Base-by-base conservation (phyloP, 2,888 invertebrate species). In the Drosophila dives region DNA sequence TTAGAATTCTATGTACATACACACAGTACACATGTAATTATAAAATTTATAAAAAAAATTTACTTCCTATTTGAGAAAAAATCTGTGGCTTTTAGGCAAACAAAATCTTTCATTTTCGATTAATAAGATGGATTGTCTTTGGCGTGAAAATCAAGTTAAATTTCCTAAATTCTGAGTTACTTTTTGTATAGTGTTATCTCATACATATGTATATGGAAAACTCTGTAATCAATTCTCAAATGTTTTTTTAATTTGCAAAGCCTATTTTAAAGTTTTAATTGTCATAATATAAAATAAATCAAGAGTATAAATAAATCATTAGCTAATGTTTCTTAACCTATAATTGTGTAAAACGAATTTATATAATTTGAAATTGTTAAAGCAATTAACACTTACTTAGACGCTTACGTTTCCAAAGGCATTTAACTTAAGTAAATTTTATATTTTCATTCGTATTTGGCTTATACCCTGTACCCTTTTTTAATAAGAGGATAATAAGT, bases 221-320 rank as follows among this genome's bases (percentile, higher is more conserved):
- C 29, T 29, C 29, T 6, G 29, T 29, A 6, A 29, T 29, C 0
- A 29, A 29, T 6, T 45, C 20, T 0, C 12, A 45, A 15, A 40
- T 8, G 5, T 26, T 23, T 23, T 33, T 53, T 45, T 17, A 38
- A 38, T 26, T 58, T 38, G n/a, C 67, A 26, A 42, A 48, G 38
- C 38, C 38, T 33, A 51, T 36, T 32, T 17, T 8, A 23, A 53
- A 20, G 15, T 8, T 29, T 49, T 33, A 60, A 66, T 66, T 66
- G 55, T 12, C 55, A n/a, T 3, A 15, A 23, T 5, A 2, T 10
- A 10, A 10, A n/a, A 8, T 40, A n/a, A 40, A 17, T 40, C 4
- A 10, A n/a, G n/a, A n/a, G 10, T 26, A 26, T 36, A 55, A 38
- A 55, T 26, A 42, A 42, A 42, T 11, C 36, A 54, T 38, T 26